phyloP scores from a whole-genome alignment of 1,140 invertebrate genomes.

The Diorhabda elongata region DNA sequence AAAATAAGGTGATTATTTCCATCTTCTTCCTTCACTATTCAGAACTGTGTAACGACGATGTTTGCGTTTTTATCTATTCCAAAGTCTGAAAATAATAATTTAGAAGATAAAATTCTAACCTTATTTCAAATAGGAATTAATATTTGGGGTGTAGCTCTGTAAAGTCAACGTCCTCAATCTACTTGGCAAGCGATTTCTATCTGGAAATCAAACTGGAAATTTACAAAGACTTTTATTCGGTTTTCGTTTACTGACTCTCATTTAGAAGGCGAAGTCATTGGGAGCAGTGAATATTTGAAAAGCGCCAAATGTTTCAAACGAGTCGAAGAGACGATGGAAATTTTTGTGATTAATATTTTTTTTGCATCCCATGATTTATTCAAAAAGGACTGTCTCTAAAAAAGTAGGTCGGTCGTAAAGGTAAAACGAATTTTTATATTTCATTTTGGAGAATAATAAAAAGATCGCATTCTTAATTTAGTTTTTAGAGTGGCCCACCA shows the following conservation, averaged over 20 bases:
- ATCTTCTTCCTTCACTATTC: no score
- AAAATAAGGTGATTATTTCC: no score
- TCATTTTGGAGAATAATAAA: no score
- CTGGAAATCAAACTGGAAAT: not conserved
- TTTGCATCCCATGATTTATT: not conserved
- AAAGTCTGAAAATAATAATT: no score
- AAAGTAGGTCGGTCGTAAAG: not conserved
- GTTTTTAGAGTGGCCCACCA: no score
- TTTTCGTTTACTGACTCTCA: not conserved
- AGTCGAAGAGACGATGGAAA: not conserved
- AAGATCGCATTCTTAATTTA: no score
- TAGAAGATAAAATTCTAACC: no score
- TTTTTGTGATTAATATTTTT: not conserved
- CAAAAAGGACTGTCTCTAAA: not conserved
- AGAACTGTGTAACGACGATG: no score
- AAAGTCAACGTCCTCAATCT: not conserved
- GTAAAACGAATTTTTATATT: no score
- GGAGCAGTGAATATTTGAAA: not conserved
- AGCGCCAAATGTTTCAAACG: not conserved
- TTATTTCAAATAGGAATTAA: no score
- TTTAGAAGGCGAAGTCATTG: constrained; percentile 2
- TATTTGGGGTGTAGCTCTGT: not conserved
- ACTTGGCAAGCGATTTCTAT: not conserved
- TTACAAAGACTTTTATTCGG: not conserved
- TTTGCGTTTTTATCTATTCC: no score